Evolutionary conservation across 30 jellyfish, hydroid and myxozoan genomes (phyloP).

Genomic region (Turritopsis rubra): DNA sequence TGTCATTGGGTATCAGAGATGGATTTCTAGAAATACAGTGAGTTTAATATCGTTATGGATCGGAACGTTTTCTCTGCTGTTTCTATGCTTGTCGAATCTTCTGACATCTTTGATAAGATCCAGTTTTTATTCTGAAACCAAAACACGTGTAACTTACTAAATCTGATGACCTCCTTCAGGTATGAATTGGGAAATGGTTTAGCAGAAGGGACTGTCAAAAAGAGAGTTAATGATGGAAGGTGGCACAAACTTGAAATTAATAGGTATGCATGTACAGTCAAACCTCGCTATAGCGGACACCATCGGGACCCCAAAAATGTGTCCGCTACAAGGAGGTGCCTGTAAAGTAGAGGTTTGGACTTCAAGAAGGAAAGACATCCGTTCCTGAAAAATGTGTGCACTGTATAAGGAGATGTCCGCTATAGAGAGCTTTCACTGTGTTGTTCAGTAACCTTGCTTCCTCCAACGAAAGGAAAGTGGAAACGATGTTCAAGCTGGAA

Average conservation of each 20-base stretch:
- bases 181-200: slow-evolving; percentile 79
- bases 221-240: slow-evolving; percentile 49
- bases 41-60: background rate
- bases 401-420: too few relatives aligned
- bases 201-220: slow-evolving; percentile 39
- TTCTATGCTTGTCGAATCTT: background rate
- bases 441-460: background rate
- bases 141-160: too few relatives aligned
- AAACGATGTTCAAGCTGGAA: background rate
- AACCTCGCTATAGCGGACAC: background rate
- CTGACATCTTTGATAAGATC: too few relatives aligned
- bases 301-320: background rate
- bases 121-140: too few relatives aligned
- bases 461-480: background rate
- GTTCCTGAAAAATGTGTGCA: too few relatives aligned
- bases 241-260: slow-evolving; percentile 57
- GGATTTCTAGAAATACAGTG: slow-evolving; percentile 78
- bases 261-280: slow-evolving; percentile 34
- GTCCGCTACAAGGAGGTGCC: too few relatives aligned
- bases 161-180: slow-evolving; percentile 13
- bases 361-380: too few relatives aligned
- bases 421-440: background rate
- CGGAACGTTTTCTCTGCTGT: background rate
- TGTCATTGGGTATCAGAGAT: slow-evolving; percentile 52
- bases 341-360: too few relatives aligned